These are phyloP conservation scores for Orthonychiurus folsomi DNA, from an alignment of 2,888 invertebrate genomes.

Conservation along the genomic window DNA sequence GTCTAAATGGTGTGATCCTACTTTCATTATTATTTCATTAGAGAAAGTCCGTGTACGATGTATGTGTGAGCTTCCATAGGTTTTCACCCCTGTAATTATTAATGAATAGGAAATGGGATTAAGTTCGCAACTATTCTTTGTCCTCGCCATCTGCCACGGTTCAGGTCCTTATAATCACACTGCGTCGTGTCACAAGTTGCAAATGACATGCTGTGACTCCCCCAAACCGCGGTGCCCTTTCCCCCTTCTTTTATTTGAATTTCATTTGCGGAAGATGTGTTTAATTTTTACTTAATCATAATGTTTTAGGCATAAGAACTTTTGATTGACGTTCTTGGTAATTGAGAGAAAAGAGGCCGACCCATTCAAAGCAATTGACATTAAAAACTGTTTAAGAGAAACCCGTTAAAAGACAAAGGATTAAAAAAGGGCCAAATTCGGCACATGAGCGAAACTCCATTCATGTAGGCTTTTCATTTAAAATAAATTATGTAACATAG, in stretches of 20 bases:
- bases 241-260: background rate
- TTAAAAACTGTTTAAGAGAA: too few relatives aligned
- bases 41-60: background rate
- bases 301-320: background rate
- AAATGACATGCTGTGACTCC: too few relatives aligned
- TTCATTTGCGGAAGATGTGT: background rate
- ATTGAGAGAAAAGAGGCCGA: background rate
- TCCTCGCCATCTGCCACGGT: background rate
- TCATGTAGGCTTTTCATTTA: too few relatives aligned
- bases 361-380: too few relatives aligned
- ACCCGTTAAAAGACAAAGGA: too few relatives aligned
- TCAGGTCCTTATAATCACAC: background rate
- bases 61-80: background rate
- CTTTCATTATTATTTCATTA: background rate
- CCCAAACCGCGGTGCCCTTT: too few relatives aligned
- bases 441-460: background rate
- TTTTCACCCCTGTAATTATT: constrained; percentile 7
- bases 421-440: background rate
- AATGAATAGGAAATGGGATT: constrained; percentile 6
- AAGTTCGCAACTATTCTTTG: constrained; percentile 2
- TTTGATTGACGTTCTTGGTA: background rate
- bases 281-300: background rate
- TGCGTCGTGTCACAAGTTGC: background rate
- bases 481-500: too few relatives aligned
- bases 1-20: too few relatives aligned